phyloP scores from a whole-genome alignment of 2,113 vertebrate genomes.

The Lepidothrix coronata region DNA sequence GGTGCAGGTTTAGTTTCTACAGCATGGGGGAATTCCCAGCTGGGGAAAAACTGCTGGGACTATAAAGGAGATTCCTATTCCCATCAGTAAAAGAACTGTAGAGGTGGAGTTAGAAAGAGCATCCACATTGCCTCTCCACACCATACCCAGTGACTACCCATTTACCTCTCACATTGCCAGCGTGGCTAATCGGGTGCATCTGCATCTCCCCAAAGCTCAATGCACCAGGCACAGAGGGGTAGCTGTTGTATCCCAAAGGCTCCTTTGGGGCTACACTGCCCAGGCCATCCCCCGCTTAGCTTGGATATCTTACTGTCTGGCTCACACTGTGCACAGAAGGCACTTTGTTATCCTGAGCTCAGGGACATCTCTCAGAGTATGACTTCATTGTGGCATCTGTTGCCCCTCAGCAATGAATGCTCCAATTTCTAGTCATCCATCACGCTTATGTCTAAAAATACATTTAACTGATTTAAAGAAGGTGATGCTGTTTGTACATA shows the following conservation, averaged over 20 bases:
- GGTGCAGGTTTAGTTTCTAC: background rate
- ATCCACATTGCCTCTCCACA: background rate
- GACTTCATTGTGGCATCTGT: slow-evolving; percentile 40
- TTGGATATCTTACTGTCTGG: background rate
- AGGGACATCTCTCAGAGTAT: background rate
- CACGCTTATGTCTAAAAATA: background rate
- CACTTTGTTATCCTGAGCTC: background rate
- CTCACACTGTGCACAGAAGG: background rate
- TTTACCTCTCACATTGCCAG: background rate
- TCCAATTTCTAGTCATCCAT: background rate
- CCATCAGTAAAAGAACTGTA: background rate
- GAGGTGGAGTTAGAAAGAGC: background rate
- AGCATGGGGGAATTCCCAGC: background rate
- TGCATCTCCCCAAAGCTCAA: background rate
- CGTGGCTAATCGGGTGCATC: background rate
- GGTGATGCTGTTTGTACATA: background rate
- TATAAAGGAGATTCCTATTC: background rate
- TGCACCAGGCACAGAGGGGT: background rate
- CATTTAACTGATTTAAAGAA: background rate
- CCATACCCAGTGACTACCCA: background rate
- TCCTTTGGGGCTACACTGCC: background rate
- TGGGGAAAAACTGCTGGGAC: background rate
- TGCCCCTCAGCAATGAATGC: slow-evolving; percentile 22
- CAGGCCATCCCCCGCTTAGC: accelerated
- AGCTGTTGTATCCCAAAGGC: background rate